phyloP scores from a whole-genome alignment of 1,140 invertebrate species.

The Lordiphosa stackelbergi region DNA sequence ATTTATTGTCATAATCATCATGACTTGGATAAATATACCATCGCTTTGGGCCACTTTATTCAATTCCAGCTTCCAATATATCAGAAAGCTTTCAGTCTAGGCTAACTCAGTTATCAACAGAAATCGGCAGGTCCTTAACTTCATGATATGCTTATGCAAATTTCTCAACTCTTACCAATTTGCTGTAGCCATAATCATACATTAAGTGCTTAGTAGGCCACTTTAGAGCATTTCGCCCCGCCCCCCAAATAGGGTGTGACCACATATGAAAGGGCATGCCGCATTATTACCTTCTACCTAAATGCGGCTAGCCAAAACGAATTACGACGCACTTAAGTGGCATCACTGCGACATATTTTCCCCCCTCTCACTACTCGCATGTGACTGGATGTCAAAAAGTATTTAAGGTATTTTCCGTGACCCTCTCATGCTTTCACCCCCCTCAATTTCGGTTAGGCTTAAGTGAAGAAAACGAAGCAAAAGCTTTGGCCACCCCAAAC shows the following conservation, averaged over 20 bases:
- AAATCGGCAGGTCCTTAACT: too few relatives aligned
- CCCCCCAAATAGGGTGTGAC: background rate
- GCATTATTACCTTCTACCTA: constrained; percentile 8
- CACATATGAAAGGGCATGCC: background rate
- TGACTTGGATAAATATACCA: too few relatives aligned
- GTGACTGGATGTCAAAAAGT: constrained; percentile 31
- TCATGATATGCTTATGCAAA: too few relatives aligned
- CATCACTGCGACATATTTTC: constrained; percentile 9
- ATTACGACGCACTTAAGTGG: constrained; percentile 31
- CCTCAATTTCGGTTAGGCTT: background rate
- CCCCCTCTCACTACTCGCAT: constrained; percentile 8
- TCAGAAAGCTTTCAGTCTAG: too few relatives aligned
- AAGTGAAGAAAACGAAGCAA: constrained; percentile 8
- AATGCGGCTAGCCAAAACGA: constrained; percentile 21
- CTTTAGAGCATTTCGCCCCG: background rate
- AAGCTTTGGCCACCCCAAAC: constrained; percentile 27
- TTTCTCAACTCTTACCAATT: background rate
- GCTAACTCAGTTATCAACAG: too few relatives aligned
- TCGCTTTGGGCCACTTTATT: too few relatives aligned
- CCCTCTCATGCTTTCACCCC: background rate
- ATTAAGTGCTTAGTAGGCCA: background rate
- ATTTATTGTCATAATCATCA: too few relatives aligned
- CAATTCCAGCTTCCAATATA: too few relatives aligned
- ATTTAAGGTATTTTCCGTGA: constrained; percentile 39
- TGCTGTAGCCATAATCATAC: background rate